phyloP scores from a whole-genome alignment of 2,888 invertebrate genomes.

The Eustalomyia histrio region DNA sequence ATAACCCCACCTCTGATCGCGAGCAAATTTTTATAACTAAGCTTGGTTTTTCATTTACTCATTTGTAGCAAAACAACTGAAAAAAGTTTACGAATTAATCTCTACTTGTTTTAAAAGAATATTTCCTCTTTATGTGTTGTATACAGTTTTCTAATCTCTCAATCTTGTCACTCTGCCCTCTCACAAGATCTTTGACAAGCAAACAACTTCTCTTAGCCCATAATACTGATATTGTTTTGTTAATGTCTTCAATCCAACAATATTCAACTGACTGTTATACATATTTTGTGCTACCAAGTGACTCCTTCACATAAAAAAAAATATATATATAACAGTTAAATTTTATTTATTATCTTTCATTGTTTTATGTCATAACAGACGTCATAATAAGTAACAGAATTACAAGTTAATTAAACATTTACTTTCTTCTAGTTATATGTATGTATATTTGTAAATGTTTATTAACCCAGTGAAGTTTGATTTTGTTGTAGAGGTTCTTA shows the following conservation, averaged over 20 bases:
- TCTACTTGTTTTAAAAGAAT: not conserved
- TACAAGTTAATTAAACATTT: constrained; percentile 38
- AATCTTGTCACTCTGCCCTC: not conserved
- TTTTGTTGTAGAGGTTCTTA: too few species aligned
- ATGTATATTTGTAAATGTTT: not conserved
- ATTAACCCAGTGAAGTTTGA: not conserved
- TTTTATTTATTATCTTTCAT: constrained; percentile 29
- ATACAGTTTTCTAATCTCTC: not conserved
- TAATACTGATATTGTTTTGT: not conserved
- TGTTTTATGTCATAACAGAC: constrained; percentile 52
- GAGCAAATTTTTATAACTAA: not conserved
- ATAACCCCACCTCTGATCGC: not conserved
- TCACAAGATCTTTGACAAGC: not conserved
- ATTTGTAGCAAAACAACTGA: not conserved
- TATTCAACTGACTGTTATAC: not conserved
- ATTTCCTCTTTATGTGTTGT: not conserved
- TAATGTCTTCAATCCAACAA: not conserved
- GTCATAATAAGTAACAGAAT: constrained; percentile 44
- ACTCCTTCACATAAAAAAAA: not conserved
- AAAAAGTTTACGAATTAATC: not conserved
- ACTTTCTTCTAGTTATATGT: constrained; percentile 5
- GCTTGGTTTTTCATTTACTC: not conserved
- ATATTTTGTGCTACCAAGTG: not conserved
- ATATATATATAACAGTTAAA: not conserved
- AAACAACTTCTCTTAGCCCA: constrained; percentile 2